Base-by-base conservation (phyloP, 2,797 vertebrate species). In the Poeciliopsis paucimaculata region DNA sequence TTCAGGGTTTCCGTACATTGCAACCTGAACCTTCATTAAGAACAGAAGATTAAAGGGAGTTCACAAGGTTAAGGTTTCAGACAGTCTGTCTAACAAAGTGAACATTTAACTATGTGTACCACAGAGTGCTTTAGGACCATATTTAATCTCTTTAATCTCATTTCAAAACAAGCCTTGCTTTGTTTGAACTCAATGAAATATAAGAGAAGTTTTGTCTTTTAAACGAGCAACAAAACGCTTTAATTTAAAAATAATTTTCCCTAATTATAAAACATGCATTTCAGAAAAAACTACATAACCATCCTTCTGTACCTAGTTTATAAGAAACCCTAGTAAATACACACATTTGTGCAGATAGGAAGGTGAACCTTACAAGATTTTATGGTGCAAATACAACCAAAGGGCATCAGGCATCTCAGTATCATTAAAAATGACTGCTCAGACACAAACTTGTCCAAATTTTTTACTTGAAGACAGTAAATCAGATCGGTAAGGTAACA, bases 341-440 rank as follows among this genome's bases (percentile, higher is more conserved):
- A 53, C 76, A 53, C 73, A 76, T 84, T 31, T 26, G 62, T 78
- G 71, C 68, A 77, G 84, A 90, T 82, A 79, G 77, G 31, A 45
- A 79, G 64, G 80, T 80, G 76, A 76, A 86, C 82, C 77, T 88
- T 39, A 64, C 74, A 74, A 45, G 60, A 87, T 60, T 73, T 77
- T 82, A 77, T 43, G 84, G 89, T 86, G 80, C 77, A 92, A 87
- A 91, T 76, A 72, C 84, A 83, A 41, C 43, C 81, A 90, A 87
- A 83, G 60, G 70, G 79, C 77, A 64, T 79, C 82, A 89, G 81
- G 84, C 82, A 91, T 88, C 85, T 82, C 84, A 79, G 26, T 62
- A 80, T 79, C 72, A 80, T 84, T 75, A 84, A 82, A 34, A 43
- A 82, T 41, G 78, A 36, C 51, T 81, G 68, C n/a, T 57, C 75